Conservation (phyloP, 2,888 invertebrate species). For the Heliconius charithonia region DNA sequence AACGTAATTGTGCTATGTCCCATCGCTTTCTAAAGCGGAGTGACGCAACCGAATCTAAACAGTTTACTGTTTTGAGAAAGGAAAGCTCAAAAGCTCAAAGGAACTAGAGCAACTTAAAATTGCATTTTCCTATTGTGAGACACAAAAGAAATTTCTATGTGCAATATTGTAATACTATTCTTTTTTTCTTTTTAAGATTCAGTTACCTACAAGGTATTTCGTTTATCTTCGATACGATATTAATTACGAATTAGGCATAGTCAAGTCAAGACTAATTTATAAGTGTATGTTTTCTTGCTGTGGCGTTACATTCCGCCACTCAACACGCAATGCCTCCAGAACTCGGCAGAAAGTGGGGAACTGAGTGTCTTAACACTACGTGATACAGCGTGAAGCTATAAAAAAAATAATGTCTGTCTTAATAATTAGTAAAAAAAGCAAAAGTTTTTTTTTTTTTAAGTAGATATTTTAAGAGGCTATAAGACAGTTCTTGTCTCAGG, state of each 20-base stretch:
- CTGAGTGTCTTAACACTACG: neutral
- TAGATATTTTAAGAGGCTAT: neutral
- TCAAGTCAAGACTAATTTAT: no score
- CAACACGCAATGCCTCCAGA: neutral
- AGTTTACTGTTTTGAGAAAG: slow-evolving; percentile 5
- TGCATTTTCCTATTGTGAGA: slow-evolving; percentile 17
- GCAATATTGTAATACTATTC: neutral
- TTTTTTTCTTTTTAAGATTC: no score
- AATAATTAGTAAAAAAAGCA: slow-evolving; percentile 3
- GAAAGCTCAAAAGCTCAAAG: slow-evolving; percentile 14
- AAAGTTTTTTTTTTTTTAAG: slow-evolving; percentile 5
- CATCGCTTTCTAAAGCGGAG: slow-evolving; percentile 4
- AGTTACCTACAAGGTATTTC: neutral
- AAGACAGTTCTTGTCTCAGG: neutral
- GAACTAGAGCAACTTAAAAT: slow-evolving; percentile 12
- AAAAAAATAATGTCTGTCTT: no score
- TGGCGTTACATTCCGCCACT: neutral
- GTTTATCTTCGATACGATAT: no score
- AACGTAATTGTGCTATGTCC: slow-evolving; percentile 17
- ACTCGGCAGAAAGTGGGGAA: neutral
- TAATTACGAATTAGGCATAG: no score
- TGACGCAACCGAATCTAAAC: slow-evolving; percentile 16
- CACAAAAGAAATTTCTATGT: neutral
- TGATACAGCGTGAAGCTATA: no score
- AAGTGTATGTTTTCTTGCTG: no score